Base-by-base conservation (phyloP, 53 echinoderm and acorn worm species). In the Astropecten irregularis region DNA sequence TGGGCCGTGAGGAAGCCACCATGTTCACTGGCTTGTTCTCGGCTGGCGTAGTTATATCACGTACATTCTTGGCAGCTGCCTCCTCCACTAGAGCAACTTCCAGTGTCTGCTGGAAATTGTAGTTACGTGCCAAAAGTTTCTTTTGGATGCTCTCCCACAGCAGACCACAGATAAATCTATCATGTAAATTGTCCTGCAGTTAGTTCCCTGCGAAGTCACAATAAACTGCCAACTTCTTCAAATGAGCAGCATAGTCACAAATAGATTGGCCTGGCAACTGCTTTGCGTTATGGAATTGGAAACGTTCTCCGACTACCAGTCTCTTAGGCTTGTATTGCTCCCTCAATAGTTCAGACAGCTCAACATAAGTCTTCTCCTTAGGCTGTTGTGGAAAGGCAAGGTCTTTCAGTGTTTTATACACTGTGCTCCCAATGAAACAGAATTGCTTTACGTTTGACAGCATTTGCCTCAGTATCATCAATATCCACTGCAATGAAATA, bases 401-500 rank as follows among this genome's bases (percentile, higher is more conserved):
- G 40, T 68, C 68, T 23, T 68, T 68, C 21, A 68, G 40, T 47
- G 68, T 68, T 26, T 68, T 68, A 40, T 68, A 68, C 42, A 22
- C 39, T 19, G 68, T 25, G 38, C 42, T 21, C 25, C 47, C 68
- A 23, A 68, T 68, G 14, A n/a, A n/a, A n/a, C n/a, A n/a, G n/a
- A n/a, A n/a, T n/a, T n/a, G n/a, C 44, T 68, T 25, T 16, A 68
- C 22, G 25, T 68, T n/a, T n/a, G n/a, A n/a, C n/a, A n/a, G n/a
- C n/a, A n/a, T n/a, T n/a, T n/a, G n/a, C n/a, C n/a, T n/a, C n/a
- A n/a, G n/a, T n/a, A n/a, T n/a, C n/a, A n/a, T n/a, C n/a, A n/a
- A n/a, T n/a, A n/a, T n/a, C n/a, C 68, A 68, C 49, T 16, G 69
- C 49, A 69, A 69, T 46, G 28, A 69, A 69, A 15, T 69, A 69